Base-by-base conservation (phyloP, 2,797 vertebrate genomes). In the Sarcoramphus papa region DNA sequence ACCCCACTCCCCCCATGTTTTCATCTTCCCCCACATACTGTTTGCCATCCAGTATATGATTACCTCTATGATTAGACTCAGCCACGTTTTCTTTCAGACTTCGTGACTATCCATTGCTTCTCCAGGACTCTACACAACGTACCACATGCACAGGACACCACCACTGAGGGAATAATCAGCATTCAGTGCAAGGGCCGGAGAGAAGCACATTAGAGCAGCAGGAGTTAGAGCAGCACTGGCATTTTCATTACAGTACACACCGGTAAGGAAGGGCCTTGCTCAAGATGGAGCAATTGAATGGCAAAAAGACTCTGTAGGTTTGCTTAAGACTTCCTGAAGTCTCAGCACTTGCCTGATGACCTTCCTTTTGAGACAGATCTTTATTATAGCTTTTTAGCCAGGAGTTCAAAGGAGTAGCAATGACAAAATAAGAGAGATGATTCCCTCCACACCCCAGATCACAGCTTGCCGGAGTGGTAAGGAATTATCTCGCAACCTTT, bases 381-480 rank as follows among this genome's bases (percentile, higher is more conserved):
- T 92, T 92, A 95, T 91, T 90, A 91, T 2, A 78, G 43, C 24
- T 91, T 95, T 93, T 85, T 78, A 88, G 69, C 43, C 62, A 69
- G 62, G 47, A 90, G 82, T 80, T 96, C 87, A 93, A 91, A 85
- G 51, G 41, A 94, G 31, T 37, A 84, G 37, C 63, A 33, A 31
- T 76, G 91, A 84, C 65, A 92, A 96, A 95, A 88, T 88, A 88
- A 85, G 57, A 78, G 91, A 86, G 73, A 95, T 88, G 65, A 97
- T 93, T 96, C 93, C 59, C 51, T 73, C 82, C 75, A 35, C 37
- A 47, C 47, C 76, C 62, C 50, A 62, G 73, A 80, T 83, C 81
- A 48, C 87, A 96, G 92, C 62, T 75, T 90, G 40, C 75, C 59
- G 56, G 47, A 88, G 45, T 3, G 16, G 84, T 12, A 69, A 76